Percentiles rank a stretch among this genome's conserved stretches.
These are phyloP conservation scores for Troglohyphantes excavatus DNA, from an alignment of 2,888 invertebrate genomes.

Conservation along the genomic window DNA sequence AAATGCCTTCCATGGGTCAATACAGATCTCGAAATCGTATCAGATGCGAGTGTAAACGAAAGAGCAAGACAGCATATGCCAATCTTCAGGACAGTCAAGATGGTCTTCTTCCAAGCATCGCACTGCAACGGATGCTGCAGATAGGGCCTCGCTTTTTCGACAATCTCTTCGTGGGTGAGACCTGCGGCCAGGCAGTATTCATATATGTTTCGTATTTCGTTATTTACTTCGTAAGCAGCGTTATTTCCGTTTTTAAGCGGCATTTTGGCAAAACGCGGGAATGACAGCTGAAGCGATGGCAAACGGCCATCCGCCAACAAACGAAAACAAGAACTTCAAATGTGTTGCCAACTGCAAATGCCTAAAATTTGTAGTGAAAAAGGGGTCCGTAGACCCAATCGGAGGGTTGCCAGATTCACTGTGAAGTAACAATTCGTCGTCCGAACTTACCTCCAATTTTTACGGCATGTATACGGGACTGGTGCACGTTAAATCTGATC, in stretches of 20 bases:
- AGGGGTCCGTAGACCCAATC: too few relatives aligned
- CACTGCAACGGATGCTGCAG: conserved; percentile 35
- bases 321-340: conserved; percentile 10
- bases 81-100: conserved; percentile 62
- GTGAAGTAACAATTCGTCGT: too few relatives aligned
- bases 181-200: conserved; percentile 75
- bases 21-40: conserved; percentile 53
- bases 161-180: conserved; percentile 72
- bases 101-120: conserved; percentile 53
- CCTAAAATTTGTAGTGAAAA: too few relatives aligned
- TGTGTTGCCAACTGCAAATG: conserved; percentile 20
- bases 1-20: conserved; percentile 58
- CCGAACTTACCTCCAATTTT: too few relatives aligned
- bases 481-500: too few relatives aligned
- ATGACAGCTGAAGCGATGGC: conserved; percentile 17
- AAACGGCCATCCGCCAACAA: conserved; percentile 20
- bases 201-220: conserved; percentile 68
- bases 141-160: conserved; percentile 61
- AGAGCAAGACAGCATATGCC: conserved; percentile 70
- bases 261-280: conserved; percentile 23
- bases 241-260: conserved; percentile 7
- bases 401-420: too few relatives aligned
- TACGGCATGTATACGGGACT: too few relatives aligned
- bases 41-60: conserved; percentile 55
- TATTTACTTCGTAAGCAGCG: conserved; percentile 52